These are phyloP conservation scores for Manis javanica DNA, from an alignment of 2,797 vertebrate species.

Conservation along the genomic window DNA sequence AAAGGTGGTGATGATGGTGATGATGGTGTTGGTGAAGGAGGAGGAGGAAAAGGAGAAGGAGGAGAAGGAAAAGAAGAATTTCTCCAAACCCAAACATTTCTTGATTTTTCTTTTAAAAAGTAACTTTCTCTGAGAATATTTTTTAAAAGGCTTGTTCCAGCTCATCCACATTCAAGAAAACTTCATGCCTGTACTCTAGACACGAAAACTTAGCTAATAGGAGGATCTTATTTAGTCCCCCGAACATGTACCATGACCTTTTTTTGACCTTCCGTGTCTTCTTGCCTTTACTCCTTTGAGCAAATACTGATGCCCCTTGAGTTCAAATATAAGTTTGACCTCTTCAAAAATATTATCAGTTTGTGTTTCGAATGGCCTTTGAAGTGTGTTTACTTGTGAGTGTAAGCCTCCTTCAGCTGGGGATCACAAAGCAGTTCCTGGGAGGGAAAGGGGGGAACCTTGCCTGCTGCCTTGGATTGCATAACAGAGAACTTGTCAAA, in stretches of 20 bases:
- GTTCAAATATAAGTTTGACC: not conserved
- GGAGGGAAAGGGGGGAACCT: not conserved
- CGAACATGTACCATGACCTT: not conserved
- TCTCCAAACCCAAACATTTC: not conserved
- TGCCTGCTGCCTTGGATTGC: not conserved
- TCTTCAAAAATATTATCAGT: not conserved
- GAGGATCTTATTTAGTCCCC: not conserved
- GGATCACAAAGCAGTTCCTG: not conserved
- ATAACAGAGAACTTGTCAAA: not conserved
- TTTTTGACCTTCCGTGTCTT: not conserved
- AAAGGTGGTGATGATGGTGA: too few species aligned
- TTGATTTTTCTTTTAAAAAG: not conserved
- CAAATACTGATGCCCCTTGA: not conserved
- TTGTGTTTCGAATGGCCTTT: not conserved
- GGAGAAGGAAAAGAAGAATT: not conserved
- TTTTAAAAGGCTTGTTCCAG: not conserved
- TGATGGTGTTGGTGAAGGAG: too few species aligned
- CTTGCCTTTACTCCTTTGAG: not conserved
- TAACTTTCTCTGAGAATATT: not conserved
- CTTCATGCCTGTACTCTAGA: not conserved
- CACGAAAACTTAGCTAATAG: not conserved
- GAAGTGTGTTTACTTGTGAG: not conserved
- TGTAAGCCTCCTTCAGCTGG: not conserved
- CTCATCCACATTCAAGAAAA: constrained; percentile 36
- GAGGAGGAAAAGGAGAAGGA: too few species aligned